phyloP scores from a whole-genome alignment of 2,113 vertebrate genomes.

The Tragelaphus strepsiceros region DNA sequence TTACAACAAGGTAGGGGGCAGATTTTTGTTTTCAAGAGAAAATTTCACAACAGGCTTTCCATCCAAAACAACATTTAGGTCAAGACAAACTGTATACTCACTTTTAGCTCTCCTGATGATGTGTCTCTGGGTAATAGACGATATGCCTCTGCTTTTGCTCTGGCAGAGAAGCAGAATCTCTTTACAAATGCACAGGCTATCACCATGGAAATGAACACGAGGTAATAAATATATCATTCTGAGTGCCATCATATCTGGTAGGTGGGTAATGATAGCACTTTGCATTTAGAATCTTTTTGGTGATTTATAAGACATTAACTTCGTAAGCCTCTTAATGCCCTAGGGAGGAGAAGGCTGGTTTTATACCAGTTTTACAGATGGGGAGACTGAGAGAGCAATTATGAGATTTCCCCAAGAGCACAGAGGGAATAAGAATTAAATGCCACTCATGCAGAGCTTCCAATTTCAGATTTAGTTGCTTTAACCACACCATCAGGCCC shows the following conservation, averaged over 20 bases:
- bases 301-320: constrained; percentile 63
- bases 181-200: constrained; percentile 39
- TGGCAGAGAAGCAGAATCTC: constrained; percentile 7
- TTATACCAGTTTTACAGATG: constrained; percentile 43
- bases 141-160: not conserved
- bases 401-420: not conserved
- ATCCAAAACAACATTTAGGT: not conserved
- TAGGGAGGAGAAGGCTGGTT: constrained; percentile 2
- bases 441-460: not conserved
- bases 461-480: not conserved
- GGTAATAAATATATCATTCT: constrained; percentile 64
- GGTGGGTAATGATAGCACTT: constrained; percentile 62
- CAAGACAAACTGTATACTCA: not conserved
- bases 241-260: constrained; percentile 37
- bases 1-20: not conserved
- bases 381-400: constrained; percentile 58
- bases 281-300: constrained; percentile 13
- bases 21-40: constrained; percentile 25
- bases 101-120: not conserved
- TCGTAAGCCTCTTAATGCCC: not conserved
- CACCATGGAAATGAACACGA: constrained; percentile 49
- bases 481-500: not conserved
- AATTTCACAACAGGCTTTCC: not conserved
- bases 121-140: not conserved
- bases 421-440: constrained; percentile 4